These are phyloP conservation scores for Meta bourneti DNA, from an alignment of 2,888 invertebrate genomes.

Conservation along the genomic window DNA sequence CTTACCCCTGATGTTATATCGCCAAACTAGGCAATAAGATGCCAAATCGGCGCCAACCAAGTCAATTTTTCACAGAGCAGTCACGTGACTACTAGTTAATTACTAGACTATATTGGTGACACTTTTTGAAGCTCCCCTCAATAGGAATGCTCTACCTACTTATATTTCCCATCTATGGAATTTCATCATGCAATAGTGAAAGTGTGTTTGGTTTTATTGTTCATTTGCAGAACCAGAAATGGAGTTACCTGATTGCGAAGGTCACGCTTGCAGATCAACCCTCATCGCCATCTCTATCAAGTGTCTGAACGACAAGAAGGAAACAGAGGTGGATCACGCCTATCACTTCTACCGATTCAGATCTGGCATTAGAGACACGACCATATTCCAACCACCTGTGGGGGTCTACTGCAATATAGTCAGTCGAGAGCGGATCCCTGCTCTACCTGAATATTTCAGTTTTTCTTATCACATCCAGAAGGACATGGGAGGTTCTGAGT, in stretches of 20 bases:
- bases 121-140: too few species aligned
- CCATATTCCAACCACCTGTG: conserved; percentile 25
- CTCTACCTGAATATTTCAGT: conserved; percentile 56
- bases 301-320: conserved; percentile 8
- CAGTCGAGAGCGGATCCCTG: conserved; percentile 16
- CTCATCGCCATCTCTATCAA: conserved; percentile 38
- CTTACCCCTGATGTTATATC: too few species aligned
- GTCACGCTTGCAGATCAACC: conserved; percentile 22
- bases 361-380: conserved; percentile 9
- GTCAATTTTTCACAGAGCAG: too few species aligned
- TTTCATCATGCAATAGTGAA: too few species aligned
- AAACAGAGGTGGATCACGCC: background rate
- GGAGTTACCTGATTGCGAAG: conserved; percentile 29
- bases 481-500: background rate
- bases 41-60: too few species aligned
- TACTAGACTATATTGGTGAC: too few species aligned
- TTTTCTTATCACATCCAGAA: conserved; percentile 43
- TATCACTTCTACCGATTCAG: conserved; percentile 55
- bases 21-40: too few species aligned
- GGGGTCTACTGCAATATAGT: conserved; percentile 30
- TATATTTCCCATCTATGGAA: too few species aligned
- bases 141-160: too few species aligned
- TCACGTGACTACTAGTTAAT: too few species aligned
- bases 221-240: conserved; percentile 41
- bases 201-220: too few species aligned